These are phyloP conservation scores for Oophaga pumilio DNA, from an alignment of 2,113 vertebrate species.

Conservation along the genomic window DNA sequence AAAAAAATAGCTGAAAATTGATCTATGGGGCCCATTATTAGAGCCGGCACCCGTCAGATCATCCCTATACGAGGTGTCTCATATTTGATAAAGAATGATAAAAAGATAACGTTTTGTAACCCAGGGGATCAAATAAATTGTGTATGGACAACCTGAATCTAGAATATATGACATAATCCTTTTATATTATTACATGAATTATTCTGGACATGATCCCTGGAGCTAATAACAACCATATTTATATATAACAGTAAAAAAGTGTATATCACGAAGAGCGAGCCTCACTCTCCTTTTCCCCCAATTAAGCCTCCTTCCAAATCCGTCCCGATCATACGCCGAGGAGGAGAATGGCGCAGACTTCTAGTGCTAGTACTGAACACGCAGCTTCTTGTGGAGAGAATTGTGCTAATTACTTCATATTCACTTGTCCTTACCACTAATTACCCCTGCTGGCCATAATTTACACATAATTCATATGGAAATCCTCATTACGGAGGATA, in stretches of 20 bases:
- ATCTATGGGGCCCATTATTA: neutral
- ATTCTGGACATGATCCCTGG: neutral
- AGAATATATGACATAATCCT: neutral
- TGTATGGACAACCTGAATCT: no score
- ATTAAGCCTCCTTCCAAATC: neutral
- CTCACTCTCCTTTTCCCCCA: neutral
- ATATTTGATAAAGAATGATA: neutral
- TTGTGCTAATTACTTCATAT: constrained; percentile 11
- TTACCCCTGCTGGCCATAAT: neutral
- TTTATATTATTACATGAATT: neutral
- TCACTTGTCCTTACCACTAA: neutral
- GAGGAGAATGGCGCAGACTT: neutral
- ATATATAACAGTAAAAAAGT: neutral
- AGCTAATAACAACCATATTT: neutral
- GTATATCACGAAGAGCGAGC: neutral
- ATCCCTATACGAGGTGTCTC: neutral
- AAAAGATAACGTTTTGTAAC: no score
- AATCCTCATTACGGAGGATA: constrained; percentile 1
- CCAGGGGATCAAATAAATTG: no score
- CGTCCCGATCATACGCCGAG: neutral
- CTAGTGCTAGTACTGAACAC: neutral
- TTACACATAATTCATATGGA: constrained; percentile 6
- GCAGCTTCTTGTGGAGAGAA: neutral
- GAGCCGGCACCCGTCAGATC: no score
- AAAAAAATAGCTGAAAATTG: neutral